Evolutionary conservation across 2,888 invertebrate genomes (phyloP).

Genomic region (Gasteruption jaculator): DNA sequence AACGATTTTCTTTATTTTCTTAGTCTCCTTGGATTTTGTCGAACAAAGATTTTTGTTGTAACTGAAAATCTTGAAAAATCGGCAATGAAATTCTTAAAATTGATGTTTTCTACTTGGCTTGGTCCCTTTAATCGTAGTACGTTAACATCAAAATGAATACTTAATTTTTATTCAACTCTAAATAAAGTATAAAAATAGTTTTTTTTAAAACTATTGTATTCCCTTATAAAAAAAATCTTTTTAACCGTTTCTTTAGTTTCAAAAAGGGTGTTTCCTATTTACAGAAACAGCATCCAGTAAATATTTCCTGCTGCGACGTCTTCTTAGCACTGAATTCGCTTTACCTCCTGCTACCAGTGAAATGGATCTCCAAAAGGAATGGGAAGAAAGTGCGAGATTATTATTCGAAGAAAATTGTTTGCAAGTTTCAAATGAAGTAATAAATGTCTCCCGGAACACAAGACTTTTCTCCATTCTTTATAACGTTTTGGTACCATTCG

Average conservation of each 20-base stretch:
- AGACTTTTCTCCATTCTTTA: slow-evolving; percentile 57
- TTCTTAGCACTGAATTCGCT: slow-evolving; percentile 43
- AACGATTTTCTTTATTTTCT: no score
- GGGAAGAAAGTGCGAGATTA: slow-evolving; percentile 30
- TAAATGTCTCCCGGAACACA: slow-evolving; percentile 50
- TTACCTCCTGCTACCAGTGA: slow-evolving; percentile 29
- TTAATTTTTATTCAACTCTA: slow-evolving; percentile 9
- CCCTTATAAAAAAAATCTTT: slow-evolving; percentile 7
- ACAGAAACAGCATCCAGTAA: slow-evolving; percentile 35
- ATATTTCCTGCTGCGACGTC: slow-evolving; percentile 35
- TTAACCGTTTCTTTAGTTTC: not conserved
- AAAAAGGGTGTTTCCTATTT: slow-evolving; percentile 13
- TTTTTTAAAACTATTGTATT: slow-evolving; percentile 7
- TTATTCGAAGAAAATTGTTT: slow-evolving; percentile 34
- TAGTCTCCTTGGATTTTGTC: no score
- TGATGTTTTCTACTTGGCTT: no score
- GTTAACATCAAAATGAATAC: slow-evolving; percentile 5
- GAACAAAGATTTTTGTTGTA: no score
- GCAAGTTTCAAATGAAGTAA: slow-evolving; percentile 23
- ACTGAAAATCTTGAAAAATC: no score
- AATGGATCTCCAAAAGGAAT: slow-evolving; percentile 34
- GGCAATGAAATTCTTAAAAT: no score
- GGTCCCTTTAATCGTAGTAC: slow-evolving; percentile 7
- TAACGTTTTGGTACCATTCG: slow-evolving; percentile 62
- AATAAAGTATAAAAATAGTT: slow-evolving; percentile 8